phyloP scores from a whole-genome alignment of 2,888 invertebrate genomes.

The Melangyna quadrimaculata region DNA sequence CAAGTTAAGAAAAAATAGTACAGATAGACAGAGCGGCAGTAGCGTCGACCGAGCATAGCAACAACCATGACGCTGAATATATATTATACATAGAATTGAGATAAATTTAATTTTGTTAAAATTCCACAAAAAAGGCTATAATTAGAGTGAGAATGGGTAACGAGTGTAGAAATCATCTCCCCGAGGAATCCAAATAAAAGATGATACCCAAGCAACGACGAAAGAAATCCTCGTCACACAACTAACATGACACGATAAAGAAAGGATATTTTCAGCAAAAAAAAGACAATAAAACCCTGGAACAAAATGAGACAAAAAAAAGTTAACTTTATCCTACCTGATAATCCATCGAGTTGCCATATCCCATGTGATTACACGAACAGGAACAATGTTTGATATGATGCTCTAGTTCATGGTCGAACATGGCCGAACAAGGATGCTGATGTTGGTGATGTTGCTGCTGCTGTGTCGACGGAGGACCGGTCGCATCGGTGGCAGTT shows the following conservation, averaged over 20 bases:
- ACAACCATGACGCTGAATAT: neutral
- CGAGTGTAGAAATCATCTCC: neutral
- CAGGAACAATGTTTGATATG: conserved; percentile 96
- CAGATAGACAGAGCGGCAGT: neutral
- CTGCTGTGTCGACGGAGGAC: conserved; percentile 35
- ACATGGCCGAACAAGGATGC: conserved; percentile 71
- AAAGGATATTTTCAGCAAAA: neutral
- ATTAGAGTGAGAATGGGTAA: conserved; percentile 38
- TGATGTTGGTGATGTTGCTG: conserved; percentile 64
- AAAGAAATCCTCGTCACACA: conserved; percentile 25
- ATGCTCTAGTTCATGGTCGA: conserved; percentile 92
- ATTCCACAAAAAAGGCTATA: conserved; percentile 50
- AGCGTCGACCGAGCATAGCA: neutral
- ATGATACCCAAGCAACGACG: neutral
- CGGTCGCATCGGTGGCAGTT: conserved; percentile 35
- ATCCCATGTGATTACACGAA: conserved; percentile 96
- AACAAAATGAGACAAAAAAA: neutral
- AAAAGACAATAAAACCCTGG: neutral
- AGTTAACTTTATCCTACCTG: conserved; percentile 84
- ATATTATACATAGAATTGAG: too few relatives aligned
- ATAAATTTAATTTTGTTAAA: conserved; percentile 57
- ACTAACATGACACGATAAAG: neutral
- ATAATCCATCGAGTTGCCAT: conserved; percentile 95
- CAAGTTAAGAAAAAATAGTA: neutral
- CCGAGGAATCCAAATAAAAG: neutral